A percentile compares a stretch with the other conserved stretches of the same genome.
Evolutionary conservation across 2,888 invertebrate species (phyloP).

Genomic region (Psococerastis gibbosa): DNA sequence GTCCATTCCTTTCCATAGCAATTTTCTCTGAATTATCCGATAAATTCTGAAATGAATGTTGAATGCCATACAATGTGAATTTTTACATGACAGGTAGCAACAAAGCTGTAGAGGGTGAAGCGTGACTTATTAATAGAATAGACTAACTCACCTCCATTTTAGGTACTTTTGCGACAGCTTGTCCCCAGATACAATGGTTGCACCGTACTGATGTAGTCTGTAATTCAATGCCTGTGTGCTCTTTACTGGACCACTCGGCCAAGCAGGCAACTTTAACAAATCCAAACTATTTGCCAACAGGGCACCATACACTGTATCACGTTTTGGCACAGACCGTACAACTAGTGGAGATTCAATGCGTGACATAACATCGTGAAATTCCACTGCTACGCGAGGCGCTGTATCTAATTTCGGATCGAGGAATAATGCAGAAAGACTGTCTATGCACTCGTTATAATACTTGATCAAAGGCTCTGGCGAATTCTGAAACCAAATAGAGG

Average conservation of each 20-base stretch:
- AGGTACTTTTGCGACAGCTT: neutral
- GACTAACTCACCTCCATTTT: conserved; percentile 2
- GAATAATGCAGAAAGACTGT: neutral
- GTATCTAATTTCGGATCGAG: neutral
- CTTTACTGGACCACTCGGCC: conserved; percentile 1
- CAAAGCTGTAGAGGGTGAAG: no score
- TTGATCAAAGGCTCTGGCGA: neutral
- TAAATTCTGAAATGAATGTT: conserved; percentile 1
- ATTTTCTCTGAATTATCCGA: neutral
- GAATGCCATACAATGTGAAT: neutral
- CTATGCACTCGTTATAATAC: conserved; percentile 3
- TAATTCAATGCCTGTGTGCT: conserved; percentile 4
- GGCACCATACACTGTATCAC: neutral
- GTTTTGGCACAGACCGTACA: neutral
- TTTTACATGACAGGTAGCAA: neutral
- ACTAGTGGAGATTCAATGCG: neutral
- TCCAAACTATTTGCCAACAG: neutral
- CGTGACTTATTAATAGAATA: no score
- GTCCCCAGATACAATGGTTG: neutral
- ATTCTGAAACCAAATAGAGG: no score
- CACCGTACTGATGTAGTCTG: conserved; percentile 3
- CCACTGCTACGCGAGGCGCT: neutral
- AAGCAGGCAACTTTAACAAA: neutral
- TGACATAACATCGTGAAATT: neutral
- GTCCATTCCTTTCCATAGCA: conserved; percentile 8